Base-by-base conservation (phyloP, 2,888 invertebrate species). In the Metellina segmentata region DNA sequence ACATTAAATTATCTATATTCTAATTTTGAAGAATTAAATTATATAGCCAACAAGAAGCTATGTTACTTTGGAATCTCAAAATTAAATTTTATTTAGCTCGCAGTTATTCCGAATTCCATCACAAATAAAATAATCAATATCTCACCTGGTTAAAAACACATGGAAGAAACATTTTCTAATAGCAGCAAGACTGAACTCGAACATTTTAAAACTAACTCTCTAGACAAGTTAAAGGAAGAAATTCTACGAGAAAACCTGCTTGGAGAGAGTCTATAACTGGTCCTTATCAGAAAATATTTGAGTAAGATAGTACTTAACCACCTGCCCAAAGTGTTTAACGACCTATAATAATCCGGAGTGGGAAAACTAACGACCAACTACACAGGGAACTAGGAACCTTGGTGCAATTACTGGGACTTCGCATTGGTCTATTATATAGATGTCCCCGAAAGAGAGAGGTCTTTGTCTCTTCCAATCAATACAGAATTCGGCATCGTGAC, bases 381-480 rank as follows among this genome's bases (percentile, higher is more conserved):
- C 48, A 34, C 52, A 52, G n/a, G 52, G 74, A 70, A 82, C n/a
- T n/a, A 70, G 49, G 71, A 71, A 69, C 48, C 19, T 20, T 34
- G 19, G 77, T 16, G 52, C 90, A 90, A 90, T 90, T 86, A 90
- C 86, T 52, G 81, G 34, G 90, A 91, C 77, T 81, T 90, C 81
- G 53, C 20, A 86, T 11, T n/a, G 69, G 51, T n/a, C 91, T 61
- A 83, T 91, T 83, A 78, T 77, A 82, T 83, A 72, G 20, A 77
- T 83, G 91, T 77, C 61, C 69, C 53, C 20, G n/a, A 19, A 77
- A 83, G 34, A 81, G 34, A 81, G 75, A 72, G 83, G 78, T 86
- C 86, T 82, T 71, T 91, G 87, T 91, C 87, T 82, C 61, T 69
- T 72, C 87, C 87, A 87, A 91, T 91, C 91, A 91, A 91, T 91